These are phyloP conservation scores for Asbolus verrucosus DNA, from an alignment of 1,140 invertebrate species.

Conservation along the genomic window DNA sequence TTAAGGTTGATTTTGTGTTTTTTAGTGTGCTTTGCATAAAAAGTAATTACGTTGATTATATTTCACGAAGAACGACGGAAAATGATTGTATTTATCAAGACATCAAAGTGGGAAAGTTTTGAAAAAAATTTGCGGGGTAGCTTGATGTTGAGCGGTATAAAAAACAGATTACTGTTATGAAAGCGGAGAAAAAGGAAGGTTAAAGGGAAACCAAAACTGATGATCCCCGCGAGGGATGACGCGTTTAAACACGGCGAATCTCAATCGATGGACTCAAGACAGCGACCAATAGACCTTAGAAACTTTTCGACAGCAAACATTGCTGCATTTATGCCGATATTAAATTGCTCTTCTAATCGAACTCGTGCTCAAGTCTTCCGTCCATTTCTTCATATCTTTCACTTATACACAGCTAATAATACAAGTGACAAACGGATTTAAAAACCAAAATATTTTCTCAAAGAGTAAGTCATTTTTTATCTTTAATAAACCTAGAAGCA, in stretches of 20 bases:
- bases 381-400: constrained; percentile 6
- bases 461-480: constrained; percentile 40
- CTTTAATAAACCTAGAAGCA: constrained; percentile 40
- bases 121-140: constrained; percentile 45
- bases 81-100: constrained; percentile 49
- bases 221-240: constrained; percentile 55
- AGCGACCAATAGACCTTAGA: constrained; percentile 40
- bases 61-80: constrained; percentile 29
- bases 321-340: constrained; percentile 44
- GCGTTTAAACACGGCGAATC: constrained; percentile 52
- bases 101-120: constrained; percentile 49
- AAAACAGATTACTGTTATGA: constrained; percentile 58
- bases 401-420: constrained; percentile 12
- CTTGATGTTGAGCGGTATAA: constrained; percentile 54
- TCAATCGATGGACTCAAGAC: constrained; percentile 52
- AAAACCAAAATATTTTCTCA: constrained; percentile 29
- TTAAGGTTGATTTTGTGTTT: constrained; percentile 38
- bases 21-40: constrained; percentile 20
- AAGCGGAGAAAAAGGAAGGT: constrained; percentile 55
- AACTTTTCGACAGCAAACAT: constrained; percentile 36
- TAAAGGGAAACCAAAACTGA: constrained; percentile 56
- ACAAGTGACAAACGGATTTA: constrained; percentile 4
- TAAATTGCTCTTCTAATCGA: constrained; percentile 33
- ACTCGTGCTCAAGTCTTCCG: neutral
- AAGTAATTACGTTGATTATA: constrained; percentile 45